Percentiles rank a stretch among this genome's conserved stretches.
These are phyloP conservation scores for Tragelaphus strepsiceros DNA, from an alignment of 2,113 vertebrate genomes.

Conservation along the genomic window DNA sequence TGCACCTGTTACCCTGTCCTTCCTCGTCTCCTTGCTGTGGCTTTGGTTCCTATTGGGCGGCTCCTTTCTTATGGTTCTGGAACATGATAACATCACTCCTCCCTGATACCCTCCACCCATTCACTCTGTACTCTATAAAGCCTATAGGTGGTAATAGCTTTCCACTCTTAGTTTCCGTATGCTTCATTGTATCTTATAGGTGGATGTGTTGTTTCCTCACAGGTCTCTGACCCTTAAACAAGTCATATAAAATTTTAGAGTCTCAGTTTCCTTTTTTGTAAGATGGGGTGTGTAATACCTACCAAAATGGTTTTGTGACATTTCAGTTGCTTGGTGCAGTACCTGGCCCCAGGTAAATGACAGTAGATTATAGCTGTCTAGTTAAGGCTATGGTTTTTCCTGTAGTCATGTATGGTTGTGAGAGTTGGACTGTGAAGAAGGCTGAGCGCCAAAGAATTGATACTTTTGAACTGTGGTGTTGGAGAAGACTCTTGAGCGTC, in stretches of 20 bases:
- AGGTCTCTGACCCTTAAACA: neutral
- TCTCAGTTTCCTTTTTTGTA: neutral
- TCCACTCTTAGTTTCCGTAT: neutral
- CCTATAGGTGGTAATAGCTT: neutral
- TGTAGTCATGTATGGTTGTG: too few relatives aligned
- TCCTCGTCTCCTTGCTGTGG: neutral
- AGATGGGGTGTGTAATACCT: neutral
- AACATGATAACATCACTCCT: neutral
- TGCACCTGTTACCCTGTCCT: neutral
- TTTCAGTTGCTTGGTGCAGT: neutral
- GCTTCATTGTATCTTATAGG: neutral
- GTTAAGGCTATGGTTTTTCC: too few relatives aligned
- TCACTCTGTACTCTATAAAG: neutral
- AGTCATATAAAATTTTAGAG: neutral
- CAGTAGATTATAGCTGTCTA: neutral
- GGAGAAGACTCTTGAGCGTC: too few relatives aligned
- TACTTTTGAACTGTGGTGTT: too few relatives aligned
- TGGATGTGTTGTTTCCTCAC: neutral
- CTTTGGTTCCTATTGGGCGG: rapidly evolving
- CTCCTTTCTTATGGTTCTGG: neutral
- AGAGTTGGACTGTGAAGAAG: too few relatives aligned
- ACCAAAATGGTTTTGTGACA: neutral
- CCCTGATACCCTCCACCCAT: neutral
- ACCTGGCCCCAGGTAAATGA: neutral
- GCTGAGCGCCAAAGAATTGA: too few relatives aligned